phyloP scores from a whole-genome alignment of 35 echinoderm and acorn worm species.

The Lytechinus variegatus region DNA sequence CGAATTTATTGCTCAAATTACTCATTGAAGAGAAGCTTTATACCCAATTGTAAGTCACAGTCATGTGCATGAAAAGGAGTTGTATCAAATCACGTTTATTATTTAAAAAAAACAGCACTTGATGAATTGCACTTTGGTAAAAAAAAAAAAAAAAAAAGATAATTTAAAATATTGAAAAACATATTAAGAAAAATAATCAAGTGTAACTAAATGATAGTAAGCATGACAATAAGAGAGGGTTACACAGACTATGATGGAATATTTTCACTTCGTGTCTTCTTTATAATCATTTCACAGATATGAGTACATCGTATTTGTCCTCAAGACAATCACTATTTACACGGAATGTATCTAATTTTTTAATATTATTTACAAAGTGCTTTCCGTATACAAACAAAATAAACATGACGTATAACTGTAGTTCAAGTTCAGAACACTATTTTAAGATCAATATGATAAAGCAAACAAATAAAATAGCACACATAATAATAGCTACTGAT shows the following conservation, averaged over 20 bases:
- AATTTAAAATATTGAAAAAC: not conserved
- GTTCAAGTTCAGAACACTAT: not conserved
- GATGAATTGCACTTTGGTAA: not conserved
- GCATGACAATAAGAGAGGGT: too few species aligned
- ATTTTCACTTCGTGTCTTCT: too few species aligned
- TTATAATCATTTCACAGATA: too few species aligned
- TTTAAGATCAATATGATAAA: not conserved
- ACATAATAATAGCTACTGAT: not conserved
- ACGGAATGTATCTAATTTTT: not conserved
- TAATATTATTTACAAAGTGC: too few species aligned
- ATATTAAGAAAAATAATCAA: not conserved
- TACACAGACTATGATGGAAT: too few species aligned
- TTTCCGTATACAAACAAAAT: not conserved
- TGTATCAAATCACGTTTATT: not conserved
- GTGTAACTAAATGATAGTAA: not conserved
- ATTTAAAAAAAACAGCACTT: not conserved
- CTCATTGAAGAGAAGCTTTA: not conserved
- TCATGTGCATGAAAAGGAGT: too few species aligned
- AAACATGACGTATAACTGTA: not conserved
- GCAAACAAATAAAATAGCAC: not conserved
- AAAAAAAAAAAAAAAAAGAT: not conserved
- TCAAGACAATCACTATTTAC: not conserved
- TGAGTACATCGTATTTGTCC: too few species aligned
- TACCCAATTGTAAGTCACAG: not conserved
- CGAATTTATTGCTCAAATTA: not conserved